Evolutionary conservation across 2,113 vertebrate species (phyloP).

Genomic region (Apus apus): DNA sequence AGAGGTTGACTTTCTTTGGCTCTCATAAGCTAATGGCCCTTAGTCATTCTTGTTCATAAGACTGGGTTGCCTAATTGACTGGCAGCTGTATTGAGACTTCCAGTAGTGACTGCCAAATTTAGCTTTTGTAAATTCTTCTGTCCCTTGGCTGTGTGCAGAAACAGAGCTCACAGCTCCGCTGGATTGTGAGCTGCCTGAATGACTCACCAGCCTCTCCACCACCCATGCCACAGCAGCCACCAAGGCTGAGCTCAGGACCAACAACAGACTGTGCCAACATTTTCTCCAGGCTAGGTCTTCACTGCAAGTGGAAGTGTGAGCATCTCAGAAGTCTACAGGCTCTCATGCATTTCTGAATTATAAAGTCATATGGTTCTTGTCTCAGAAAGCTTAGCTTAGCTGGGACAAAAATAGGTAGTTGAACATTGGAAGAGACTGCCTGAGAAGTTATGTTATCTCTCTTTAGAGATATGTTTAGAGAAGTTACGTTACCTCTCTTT

Average conservation of each 20-base stretch:
- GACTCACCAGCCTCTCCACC: conserved; percentile 4
- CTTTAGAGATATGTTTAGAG: background rate
- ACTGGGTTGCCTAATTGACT: background rate
- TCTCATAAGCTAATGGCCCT: background rate
- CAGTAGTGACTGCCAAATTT: conserved; percentile 13
- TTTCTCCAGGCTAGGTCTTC: background rate
- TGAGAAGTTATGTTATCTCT: background rate
- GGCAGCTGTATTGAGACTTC: background rate
- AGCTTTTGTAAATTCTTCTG: background rate
- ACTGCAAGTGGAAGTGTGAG: background rate
- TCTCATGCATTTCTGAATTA: background rate
- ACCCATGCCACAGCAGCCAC: background rate
- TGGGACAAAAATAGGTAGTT: background rate
- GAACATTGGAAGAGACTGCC: background rate
- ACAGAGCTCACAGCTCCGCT: background rate
- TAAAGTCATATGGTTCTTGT: background rate
- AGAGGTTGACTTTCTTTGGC: background rate
- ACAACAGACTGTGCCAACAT: background rate
- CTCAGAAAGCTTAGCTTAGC: background rate
- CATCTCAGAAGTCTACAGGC: background rate
- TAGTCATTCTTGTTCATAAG: background rate
- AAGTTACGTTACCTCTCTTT: background rate
- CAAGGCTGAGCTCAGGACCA: background rate
- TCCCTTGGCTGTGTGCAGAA: background rate
- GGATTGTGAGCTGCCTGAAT: background rate